phyloP scores from a whole-genome alignment of 2,888 invertebrate genomes.

The Hyles lineata region DNA sequence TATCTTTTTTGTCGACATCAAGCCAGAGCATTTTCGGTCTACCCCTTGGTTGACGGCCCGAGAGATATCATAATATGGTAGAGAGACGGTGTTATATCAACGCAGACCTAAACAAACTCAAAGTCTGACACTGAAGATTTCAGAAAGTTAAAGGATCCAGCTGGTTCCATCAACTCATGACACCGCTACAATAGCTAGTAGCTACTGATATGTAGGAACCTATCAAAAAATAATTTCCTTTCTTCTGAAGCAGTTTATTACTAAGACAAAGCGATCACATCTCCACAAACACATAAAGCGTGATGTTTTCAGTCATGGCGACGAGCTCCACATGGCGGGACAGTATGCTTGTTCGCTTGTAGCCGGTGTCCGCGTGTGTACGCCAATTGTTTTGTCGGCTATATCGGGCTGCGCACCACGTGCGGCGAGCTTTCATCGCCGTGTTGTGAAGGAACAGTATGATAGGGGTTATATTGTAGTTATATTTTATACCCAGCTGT shows the following conservation, averaged over 20 bases:
- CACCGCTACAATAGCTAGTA: too few species aligned
- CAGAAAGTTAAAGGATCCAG: too few species aligned
- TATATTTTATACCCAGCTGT: too few species aligned
- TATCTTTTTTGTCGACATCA: too few species aligned
- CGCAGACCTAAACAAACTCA: background rate
- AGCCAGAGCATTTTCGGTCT: too few species aligned
- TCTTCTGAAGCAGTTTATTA: background rate
- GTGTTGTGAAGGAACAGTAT: background rate
- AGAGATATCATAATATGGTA: background rate
- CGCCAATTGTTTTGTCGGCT: slow-evolving; percentile 36
- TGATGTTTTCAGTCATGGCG: slow-evolving; percentile 65
- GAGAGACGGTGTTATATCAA: background rate
- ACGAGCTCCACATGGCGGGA: slow-evolving; percentile 56
- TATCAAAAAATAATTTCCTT: slow-evolving; percentile 33
- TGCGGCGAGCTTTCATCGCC: slow-evolving; percentile 36
- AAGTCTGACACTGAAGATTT: background rate
- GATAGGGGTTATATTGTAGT: background rate
- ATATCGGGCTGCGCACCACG: slow-evolving; percentile 48
- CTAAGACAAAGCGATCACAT: background rate
- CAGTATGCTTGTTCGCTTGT: slow-evolving; percentile 61
- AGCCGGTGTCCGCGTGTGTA: slow-evolving; percentile 29
- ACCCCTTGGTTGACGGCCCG: too few species aligned
- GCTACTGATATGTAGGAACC: slow-evolving; percentile 15
- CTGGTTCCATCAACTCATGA: too few species aligned
- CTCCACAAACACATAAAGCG: slow-evolving; percentile 38